Conservation (phyloP, 2,888 invertebrate genomes). For the Epinotia ramella region DNA sequence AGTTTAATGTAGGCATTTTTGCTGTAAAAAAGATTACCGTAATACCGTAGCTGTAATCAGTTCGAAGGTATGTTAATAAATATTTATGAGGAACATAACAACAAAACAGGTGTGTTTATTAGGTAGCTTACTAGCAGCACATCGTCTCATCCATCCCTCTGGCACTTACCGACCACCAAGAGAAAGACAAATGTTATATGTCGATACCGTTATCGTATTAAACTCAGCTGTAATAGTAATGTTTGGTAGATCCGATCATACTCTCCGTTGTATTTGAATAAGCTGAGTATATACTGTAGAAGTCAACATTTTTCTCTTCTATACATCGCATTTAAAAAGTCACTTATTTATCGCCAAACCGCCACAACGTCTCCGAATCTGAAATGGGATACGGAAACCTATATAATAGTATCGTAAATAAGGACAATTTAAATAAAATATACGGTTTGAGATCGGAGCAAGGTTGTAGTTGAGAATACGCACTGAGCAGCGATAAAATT, state of each 20-base stretch:
- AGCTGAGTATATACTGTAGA: too few relatives aligned
- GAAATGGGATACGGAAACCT: slow-evolving; percentile 38
- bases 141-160: background rate
- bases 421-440: slow-evolving; percentile 71
- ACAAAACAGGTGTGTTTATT: slow-evolving; percentile 6
- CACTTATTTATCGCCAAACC: slow-evolving; percentile 23
- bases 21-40: slow-evolving; percentile 57
- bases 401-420: slow-evolving; percentile 42
- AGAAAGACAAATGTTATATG: background rate
- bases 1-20: slow-evolving; percentile 65
- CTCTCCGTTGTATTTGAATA: too few relatives aligned
- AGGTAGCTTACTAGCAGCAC: background rate
- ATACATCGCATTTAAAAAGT: slow-evolving; percentile 12
- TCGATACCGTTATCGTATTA: background rate
- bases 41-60: slow-evolving; percentile 39
- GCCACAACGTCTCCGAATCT: slow-evolving; percentile 28
- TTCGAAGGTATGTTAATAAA: slow-evolving; percentile 48
- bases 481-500: slow-evolving; percentile 82
- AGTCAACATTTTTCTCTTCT: background rate
- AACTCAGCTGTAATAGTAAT: background rate
- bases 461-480: slow-evolving; percentile 79
- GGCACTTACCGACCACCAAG: background rate
- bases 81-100: slow-evolving; percentile 58
- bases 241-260: background rate
- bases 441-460: slow-evolving; percentile 75